Base-by-base conservation (phyloP, 2,113 vertebrate genomes). In the Alouatta palliata region DNA sequence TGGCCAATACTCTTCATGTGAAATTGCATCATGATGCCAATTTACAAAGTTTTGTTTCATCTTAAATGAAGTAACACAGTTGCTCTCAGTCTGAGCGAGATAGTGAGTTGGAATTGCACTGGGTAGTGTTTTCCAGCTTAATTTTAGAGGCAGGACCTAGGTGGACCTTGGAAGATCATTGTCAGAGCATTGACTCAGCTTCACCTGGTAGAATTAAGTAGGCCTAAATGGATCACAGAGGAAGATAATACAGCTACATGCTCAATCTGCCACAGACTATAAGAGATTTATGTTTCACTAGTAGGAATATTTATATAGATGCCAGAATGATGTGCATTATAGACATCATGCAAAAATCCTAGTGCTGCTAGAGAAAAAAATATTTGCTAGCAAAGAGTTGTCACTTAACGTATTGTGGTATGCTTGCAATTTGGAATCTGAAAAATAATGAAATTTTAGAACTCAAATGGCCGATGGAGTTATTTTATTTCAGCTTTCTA, bases 291-390 rank as follows among this genome's bases (percentile, higher is more conserved):
- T 47, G n/a, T 71, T 87, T 95, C 83, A 91, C 27, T 56, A 82
- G 77, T 76, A 88, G 56, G 32, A 90, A 75, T 87, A 75, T 61
- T 89, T 86, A 61, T 52, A 14, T 96, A 37, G 40, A 64, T 84
- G 43, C 35, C 91, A 95, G 52, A 97, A 90, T 90, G n/a, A 81
- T 94, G 19, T 64, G 25, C 76, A 56, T 84, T 80, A 58, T 47
- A 91, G 64, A 23, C 30, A 71, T 83, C 6, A 30, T 56, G 20
- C 7, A 88, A 76, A 88, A 94, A 21, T 37, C 30, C 45, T 10
- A 86, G 56, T 0, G 14, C 56, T 90, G 49, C 40, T 73, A 75
- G 81, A 82, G 58, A 76, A 97, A 94, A 94, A 71, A 83, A 43
- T 61, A 76, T 80, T 92, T 93, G 49, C 37, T 75, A 86, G 92